Base-by-base conservation (phyloP, 2,113 vertebrate genomes). In the Indri indri region DNA sequence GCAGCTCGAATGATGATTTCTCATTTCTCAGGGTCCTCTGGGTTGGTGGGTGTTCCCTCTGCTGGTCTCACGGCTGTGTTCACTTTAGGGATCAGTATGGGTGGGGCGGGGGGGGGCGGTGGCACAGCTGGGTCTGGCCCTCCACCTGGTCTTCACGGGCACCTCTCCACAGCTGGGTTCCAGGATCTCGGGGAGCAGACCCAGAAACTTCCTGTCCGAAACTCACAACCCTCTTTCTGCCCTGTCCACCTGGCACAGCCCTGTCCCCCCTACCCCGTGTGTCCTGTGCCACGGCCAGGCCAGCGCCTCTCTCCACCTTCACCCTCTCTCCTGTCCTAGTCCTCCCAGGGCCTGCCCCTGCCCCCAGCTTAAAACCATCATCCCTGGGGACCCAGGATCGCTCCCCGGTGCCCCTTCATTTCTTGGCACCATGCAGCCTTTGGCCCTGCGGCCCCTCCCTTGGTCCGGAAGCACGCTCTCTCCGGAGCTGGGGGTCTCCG, bases 1-100 rank as follows among this genome's bases (percentile, higher is more conserved):
- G 63, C 3, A 0, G 6, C 86, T 70, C 6, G 3, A 4, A 74
- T 25, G 11, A 1, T 0, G 32, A 13, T 18, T 57, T 45, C 0
- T 14, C 32, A 2, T 45, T 84, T 81, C 71, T 54, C 25, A 37
- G 86, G 61, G 42, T n/a, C n/a, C 73, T 32, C 3, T 18, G 80
- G 40, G 23, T 4, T 45, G 71, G 25, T 50, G 71, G 32, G 22
- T 12, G n/a, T 45, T 14, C 13, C 22, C 47, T n/a, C 54, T 66
- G 77, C 83, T 37, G 47, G 6, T 23, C 42, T 6, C 6, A 17
- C 3, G 2, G 18, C 59, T 40, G 7, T 37, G 0, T 71, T 90
- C 20, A 8, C 1, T 1, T n/a, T 32, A 27, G 54, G 7, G 74
- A 8, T 23, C n/a, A 8, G 30, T 27, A 13, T 47, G 12, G 4